Base-by-base conservation (phyloP, 2,797 vertebrate genomes). In the Jordanella pulchra region DNA sequence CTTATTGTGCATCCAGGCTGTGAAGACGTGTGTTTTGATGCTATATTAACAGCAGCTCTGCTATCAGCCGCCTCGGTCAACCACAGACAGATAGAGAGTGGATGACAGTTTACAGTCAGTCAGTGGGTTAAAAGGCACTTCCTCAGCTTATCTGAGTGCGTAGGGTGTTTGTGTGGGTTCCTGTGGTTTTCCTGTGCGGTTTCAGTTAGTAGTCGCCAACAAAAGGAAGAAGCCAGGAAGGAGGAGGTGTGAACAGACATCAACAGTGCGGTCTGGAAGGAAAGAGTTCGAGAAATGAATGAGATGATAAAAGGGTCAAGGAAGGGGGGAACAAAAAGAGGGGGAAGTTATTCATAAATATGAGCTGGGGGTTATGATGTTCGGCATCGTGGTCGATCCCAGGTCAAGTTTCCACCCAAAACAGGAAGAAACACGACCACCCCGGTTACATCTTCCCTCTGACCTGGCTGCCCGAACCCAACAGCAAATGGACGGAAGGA, bases 91-190 rank as follows among this genome's bases (percentile, higher is more conserved):
- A 82, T 32, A 47, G 75, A 60, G 67, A 60, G 69, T 66, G 73
- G 87, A 28, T 79, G 86, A 86, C 89, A 85, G 81, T 86, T 67
- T 82, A 79, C 78, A 76, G 84, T 68, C 68, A 23, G 48, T 84
- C 78, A 75, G 81, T 77, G 63, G 12, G 65, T 85, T 84, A 76
- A 78, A 72, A 83, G 75, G 76, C 45, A 12, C 82, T 84, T 83
- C 82, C 80, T 76, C 67, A 48, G 58, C 80, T 84, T 89, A 84
- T 90, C 82, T 85, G 42, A 18, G 69, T 45, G 61, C 48, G 75
- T 51, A 23, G 47, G 67, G 58, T 51, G 64, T 73, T 14, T 65
- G 61, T 81, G 84, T 75, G 77, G 32, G 63, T 42, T 72, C 28
- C 65, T 80, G 81, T 45, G 83, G 81, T 83, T 84, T 88, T 79